Conservation (phyloP, 2,113 vertebrate genomes). For the Turnix velox region DNA sequence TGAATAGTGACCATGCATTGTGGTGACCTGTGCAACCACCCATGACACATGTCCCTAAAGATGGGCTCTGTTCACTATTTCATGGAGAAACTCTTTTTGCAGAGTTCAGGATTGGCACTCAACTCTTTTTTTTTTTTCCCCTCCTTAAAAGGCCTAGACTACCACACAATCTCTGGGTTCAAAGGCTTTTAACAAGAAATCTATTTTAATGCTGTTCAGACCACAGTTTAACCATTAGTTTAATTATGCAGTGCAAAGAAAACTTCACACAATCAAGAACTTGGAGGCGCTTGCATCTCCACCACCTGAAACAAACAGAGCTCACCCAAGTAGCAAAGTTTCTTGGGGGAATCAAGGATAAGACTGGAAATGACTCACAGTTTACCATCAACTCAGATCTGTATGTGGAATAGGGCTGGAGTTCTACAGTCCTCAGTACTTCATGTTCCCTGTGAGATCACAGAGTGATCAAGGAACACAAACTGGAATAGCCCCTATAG, state of each 20-base stretch:
- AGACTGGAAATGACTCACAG: neutral
- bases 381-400: neutral
- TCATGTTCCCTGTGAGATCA: neutral
- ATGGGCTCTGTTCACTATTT: neutral
- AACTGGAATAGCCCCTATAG: neutral
- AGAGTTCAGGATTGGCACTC: neutral
- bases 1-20: neutral
- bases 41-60: constrained; percentile 9
- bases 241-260: neutral
- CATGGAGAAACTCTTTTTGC: neutral
- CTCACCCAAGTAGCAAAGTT: neutral
- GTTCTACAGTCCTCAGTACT: neutral
- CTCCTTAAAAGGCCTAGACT: neutral
- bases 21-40: constrained; percentile 55
- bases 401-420: neutral
- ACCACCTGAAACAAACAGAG: neutral
- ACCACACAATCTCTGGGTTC: neutral
- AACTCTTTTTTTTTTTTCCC: neutral
- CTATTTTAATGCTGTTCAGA: neutral
- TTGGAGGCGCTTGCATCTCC: neutral
- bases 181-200: neutral
- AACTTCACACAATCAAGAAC: neutral
- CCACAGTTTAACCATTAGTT: neutral
- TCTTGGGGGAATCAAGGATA: neutral
- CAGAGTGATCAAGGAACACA: neutral